These are phyloP conservation scores for Pelecanoides urinatrix DNA, from an alignment of 2,113 vertebrate species.

Conservation along the genomic window DNA sequence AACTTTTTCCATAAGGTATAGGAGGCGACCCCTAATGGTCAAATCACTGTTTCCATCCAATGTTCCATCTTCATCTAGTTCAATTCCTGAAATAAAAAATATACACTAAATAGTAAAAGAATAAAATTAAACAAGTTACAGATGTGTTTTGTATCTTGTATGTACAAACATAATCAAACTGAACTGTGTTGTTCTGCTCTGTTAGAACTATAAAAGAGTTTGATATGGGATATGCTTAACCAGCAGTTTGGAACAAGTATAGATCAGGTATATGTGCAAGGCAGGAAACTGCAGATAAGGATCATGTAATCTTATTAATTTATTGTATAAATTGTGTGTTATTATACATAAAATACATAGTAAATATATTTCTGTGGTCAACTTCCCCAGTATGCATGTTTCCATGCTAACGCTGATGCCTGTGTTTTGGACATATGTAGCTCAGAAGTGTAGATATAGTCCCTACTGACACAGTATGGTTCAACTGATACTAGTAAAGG, in stretches of 20 bases:
- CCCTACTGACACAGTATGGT: neutral
- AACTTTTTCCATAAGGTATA: constrained; percentile 92
- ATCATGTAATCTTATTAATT: neutral
- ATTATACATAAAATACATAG: neutral
- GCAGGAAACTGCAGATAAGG: neutral
- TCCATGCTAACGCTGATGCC: neutral
- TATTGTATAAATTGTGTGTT: neutral
- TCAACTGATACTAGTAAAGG: neutral
- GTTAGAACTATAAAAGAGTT: neutral
- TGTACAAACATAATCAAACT: neutral
- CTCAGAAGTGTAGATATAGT: neutral
- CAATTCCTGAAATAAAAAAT: constrained; percentile 78
- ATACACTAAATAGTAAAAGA: neutral
- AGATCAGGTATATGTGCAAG: neutral
- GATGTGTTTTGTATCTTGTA: neutral
- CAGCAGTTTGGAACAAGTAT: neutral
- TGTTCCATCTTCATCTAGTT: constrained; percentile 86
- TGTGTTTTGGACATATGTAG: neutral
- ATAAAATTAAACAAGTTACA: neutral
- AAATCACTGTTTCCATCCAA: constrained; percentile 82
- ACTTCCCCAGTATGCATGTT: neutral
- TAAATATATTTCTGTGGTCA: neutral
- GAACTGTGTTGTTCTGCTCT: neutral
- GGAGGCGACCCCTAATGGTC: constrained; percentile 88
- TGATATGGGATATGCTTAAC: neutral